Evolutionary conservation across 92 coral and sea anemone species (phyloP), one percentile per base, ranked within the genome.

Genomic region (Phymanthus crucifer): DNA sequence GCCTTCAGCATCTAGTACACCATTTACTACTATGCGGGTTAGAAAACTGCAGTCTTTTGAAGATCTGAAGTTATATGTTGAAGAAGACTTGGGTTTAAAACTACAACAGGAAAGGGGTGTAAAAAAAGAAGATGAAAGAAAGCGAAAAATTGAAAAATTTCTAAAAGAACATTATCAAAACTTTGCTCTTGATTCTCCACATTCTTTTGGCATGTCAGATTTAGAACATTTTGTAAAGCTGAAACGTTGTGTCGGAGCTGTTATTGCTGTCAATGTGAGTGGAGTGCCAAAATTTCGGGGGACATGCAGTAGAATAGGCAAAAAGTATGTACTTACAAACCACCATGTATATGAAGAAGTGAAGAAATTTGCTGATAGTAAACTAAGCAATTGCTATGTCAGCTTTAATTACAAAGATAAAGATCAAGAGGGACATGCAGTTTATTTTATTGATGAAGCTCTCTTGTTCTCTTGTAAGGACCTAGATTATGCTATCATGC

Each of bases 261-360:
- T 70, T 70, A 35, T 70, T 40, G 50, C 47, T 70, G 74, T 70
- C 19, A 70, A 70, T 35, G 74, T 2, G 18, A 40, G 74, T 35
- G 50, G 17, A 6, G 68, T 27, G 27, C 3, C 19, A 14, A 2
- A 19, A 1, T 35, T 7, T 24, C 1, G 0, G 0, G 74, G 74
- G 27, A 70, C 74, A 9, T 70, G 74, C 27, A 34, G 34, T 29
- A 32, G 74, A 34, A 70, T 70, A 31, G 74, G 74, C 33, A 40
- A 6, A 34, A 34, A 23, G 18, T 70, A 1, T 29, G 74, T 70
- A 16, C 0, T 70, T 6, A 35, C 74, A 18, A 70, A 70, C 13
- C 1, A 70, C 19, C 74, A 70, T 40, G 74, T 70, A 31, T 0
- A 0, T 70, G 18, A 70, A 0, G 4, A 34, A n/a, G 33, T 70